Base-by-base conservation (phyloP, 2,888 invertebrate genomes). In the Germaria angustata region DNA sequence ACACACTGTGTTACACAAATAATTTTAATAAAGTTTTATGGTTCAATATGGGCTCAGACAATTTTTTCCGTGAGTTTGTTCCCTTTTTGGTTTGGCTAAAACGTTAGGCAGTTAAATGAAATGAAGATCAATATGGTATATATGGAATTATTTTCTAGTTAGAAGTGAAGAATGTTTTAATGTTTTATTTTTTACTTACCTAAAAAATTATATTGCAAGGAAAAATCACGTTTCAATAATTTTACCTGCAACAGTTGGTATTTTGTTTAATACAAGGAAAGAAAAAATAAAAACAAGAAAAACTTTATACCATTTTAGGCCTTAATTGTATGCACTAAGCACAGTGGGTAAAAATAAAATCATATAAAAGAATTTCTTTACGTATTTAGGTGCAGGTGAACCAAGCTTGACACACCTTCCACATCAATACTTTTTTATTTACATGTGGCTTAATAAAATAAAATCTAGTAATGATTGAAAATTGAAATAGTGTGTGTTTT, bases 211-310 rank as follows among this genome's bases (percentile, higher is more conserved):
- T n/a, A n/a, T n/a, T n/a, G n/a, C n/a, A n/a, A n/a, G n/a, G n/a
- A n/a, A n/a, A n/a, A 2, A 7, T 11, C 28, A 68, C 72, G 66
- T 68, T 65, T n/a, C n/a, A n/a, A n/a, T n/a, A n/a, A n/a, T n/a
- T n/a, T n/a, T n/a, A n/a, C n/a, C n/a, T n/a, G n/a, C 44, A 78
- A 78, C 78, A 55, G 65, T 78, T 77, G 65, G 72, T 34, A 46
- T 57, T 65, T 59, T 71, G 28, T 61, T 53, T 41, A 22, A 41
- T 51, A 28, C 49, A 65, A 34, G 57, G 39, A 57, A 9, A 41
- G 2, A 17, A 57, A 49, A 39, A 59, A 13, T n/a, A n/a, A n/a
- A n/a, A n/a, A n/a, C n/a, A n/a, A n/a, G n/a, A 39, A 32, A 15
- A 41, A 32, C n/a, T 9, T n/a, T 1, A 49, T 65, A 41, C 57